Percentiles rank a stretch among this genome's conserved stretches.
Conservation (phyloP, 2,113 vertebrate genomes). For the Dicrurus megarhynchus region DNA sequence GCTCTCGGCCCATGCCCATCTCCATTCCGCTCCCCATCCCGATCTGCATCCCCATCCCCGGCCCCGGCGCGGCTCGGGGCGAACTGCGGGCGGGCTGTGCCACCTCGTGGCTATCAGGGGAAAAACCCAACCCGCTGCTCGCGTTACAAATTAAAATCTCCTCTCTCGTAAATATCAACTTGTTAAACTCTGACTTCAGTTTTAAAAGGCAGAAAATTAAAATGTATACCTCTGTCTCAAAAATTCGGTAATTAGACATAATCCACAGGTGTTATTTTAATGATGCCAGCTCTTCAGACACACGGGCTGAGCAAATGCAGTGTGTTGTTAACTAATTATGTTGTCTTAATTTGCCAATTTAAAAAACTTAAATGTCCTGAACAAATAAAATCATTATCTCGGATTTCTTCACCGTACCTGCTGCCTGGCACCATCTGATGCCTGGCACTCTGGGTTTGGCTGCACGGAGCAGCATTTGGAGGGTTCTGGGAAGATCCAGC, state of each 20-base stretch:
- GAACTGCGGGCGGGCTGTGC: constrained; percentile 29
- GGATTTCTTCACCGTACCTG: not conserved
- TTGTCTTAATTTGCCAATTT: constrained; percentile 50
- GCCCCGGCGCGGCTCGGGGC: not conserved
- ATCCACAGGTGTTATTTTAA: constrained; percentile 57
- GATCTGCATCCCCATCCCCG: rapidly evolving
- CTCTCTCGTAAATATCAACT: constrained; percentile 45
- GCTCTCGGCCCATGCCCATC: not conserved
- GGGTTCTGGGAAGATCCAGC: not conserved
- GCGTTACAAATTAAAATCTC: not conserved
- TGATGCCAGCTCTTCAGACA: constrained; percentile 22
- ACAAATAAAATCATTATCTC: constrained; percentile 57
- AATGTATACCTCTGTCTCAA: constrained; percentile 3
- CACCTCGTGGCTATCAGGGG: constrained; percentile 53
- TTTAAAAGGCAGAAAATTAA: constrained; percentile 61
- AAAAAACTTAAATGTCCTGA: constrained; percentile 45
- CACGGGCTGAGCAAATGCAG: not conserved
- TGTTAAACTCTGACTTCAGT: constrained; percentile 55
- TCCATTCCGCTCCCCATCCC: rapidly evolving
- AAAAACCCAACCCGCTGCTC: not conserved
- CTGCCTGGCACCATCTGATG: not conserved
- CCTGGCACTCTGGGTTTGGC: not conserved
- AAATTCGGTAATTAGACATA: constrained; percentile 56
- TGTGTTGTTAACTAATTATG: constrained; percentile 53
- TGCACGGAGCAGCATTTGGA: not conserved